Percentiles rank a stretch among this genome's conserved stretches.
Conservation (phyloP, 23 tunicate species). For the Phallusia fumigata region DNA sequence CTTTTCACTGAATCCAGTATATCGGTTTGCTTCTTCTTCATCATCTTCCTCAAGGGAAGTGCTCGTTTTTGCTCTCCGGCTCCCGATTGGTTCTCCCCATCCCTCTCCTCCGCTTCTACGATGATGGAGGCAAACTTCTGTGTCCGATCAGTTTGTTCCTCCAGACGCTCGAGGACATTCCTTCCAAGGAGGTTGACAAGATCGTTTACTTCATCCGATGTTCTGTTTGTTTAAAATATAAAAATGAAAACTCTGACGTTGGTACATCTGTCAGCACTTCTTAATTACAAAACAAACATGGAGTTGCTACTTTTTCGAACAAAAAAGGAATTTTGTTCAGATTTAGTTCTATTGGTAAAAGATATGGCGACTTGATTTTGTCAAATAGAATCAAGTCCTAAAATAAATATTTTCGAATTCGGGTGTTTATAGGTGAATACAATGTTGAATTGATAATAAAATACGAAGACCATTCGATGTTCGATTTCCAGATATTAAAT, state of each 20-base stretch:
- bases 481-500: too few species aligned
- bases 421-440: too few species aligned
- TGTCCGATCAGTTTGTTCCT: slow-evolving; percentile 29
- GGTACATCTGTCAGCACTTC: too few species aligned
- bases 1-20: slow-evolving; percentile 13
- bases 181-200: slow-evolving; percentile 25
- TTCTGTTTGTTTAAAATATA: neutral
- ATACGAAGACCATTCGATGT: too few species aligned
- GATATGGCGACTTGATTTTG: too few species aligned
- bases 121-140: slow-evolving; percentile 37
- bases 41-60: slow-evolving; percentile 21
- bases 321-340: too few species aligned
- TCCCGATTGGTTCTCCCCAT: neutral
- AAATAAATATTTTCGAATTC: too few species aligned
- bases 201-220: slow-evolving; percentile 40
- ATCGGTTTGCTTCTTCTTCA: slow-evolving; percentile 32
- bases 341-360: too few species aligned
- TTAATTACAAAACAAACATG: too few species aligned
- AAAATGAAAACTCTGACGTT: too few species aligned
- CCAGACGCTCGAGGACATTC: slow-evolving; percentile 15
- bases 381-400: too few species aligned
- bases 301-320: neutral
- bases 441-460: too few species aligned
- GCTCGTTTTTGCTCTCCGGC: neutral
- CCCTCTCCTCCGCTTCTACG: slow-evolving; percentile 43